Conservation (phyloP, 2,113 vertebrate genomes). For the Ochotona curzoniae region DNA sequence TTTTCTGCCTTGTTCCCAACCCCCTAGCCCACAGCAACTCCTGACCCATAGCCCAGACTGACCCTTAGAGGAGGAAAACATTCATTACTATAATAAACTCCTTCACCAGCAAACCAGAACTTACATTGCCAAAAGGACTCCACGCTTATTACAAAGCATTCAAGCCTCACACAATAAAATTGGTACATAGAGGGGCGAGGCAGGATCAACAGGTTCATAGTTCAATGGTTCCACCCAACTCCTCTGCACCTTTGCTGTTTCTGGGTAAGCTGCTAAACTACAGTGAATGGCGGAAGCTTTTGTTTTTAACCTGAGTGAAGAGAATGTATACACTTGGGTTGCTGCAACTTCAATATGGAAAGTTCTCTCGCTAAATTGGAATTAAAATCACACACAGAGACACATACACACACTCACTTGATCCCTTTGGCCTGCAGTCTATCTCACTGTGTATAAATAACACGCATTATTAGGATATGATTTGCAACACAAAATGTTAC, state of each 20-base stretch:
- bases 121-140: background rate
- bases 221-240: background rate
- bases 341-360: background rate
- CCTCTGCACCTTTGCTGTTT: background rate
- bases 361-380: background rate
- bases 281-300: background rate
- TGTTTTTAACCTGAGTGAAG: background rate
- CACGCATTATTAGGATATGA: background rate
- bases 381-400: constrained; percentile 3
- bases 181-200: background rate
- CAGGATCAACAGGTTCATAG: background rate
- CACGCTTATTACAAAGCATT: background rate
- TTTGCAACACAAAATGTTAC: background rate
- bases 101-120: background rate
- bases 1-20: background rate
- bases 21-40: background rate
- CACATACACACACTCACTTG: background rate
- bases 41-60: constrained; percentile 31
- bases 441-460: background rate
- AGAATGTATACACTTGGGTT: background rate
- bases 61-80: background rate
- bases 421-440: background rate
- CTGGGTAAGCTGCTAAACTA: background rate
- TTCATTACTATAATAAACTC: background rate
- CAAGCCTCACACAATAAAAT: background rate